Conservation (phyloP, 2,113 vertebrate genomes). For the Podocnemis expansa region DNA sequence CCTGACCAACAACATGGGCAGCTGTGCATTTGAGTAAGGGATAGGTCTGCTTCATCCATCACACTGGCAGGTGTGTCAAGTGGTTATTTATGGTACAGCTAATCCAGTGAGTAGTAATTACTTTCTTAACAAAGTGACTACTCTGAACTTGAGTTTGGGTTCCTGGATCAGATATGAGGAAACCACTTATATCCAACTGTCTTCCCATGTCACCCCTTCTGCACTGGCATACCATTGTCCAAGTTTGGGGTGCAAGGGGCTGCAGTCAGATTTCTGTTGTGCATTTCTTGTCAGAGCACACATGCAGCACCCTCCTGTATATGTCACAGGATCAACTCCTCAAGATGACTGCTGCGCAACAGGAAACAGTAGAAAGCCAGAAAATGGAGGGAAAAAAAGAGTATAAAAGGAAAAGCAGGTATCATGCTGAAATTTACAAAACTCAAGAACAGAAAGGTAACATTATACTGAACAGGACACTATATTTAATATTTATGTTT, state of each 20-base stretch:
- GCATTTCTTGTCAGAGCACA: neutral
- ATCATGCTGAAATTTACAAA: accelerated
- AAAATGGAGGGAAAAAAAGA: neutral
- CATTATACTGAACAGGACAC: constrained; percentile 5
- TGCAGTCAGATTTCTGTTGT: accelerated
- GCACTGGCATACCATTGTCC: neutral
- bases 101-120: neutral
- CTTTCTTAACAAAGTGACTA: neutral
- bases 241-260: accelerated
- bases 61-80: neutral
- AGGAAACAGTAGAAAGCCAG: neutral
- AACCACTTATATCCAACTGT: neutral
- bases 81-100: constrained; percentile 10
- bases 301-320: accelerated
- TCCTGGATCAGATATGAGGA: neutral
- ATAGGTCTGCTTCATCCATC: neutral
- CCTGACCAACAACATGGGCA: neutral
- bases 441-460: neutral
- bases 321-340: neutral
- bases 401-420: neutral
- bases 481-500: neutral
- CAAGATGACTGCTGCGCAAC: accelerated
- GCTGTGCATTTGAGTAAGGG: neutral
- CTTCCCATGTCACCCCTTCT: neutral
- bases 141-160: neutral